Evolutionary conservation across 2,113 vertebrate genomes (phyloP).

Genomic region (Heterochromis multidens): DNA sequence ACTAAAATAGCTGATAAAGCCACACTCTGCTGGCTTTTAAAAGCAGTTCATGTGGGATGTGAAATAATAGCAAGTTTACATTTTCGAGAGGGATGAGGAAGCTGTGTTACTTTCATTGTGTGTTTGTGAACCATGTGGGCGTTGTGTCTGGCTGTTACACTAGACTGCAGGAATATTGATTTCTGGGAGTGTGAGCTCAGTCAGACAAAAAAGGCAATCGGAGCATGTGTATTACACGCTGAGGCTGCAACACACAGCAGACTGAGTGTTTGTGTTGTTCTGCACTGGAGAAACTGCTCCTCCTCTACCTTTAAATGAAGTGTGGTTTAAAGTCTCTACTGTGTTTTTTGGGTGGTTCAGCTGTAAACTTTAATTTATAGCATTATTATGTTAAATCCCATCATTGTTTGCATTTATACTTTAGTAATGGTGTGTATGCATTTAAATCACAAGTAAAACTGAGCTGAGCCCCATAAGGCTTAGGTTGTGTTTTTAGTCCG

Average conservation of each 20-base stretch:
- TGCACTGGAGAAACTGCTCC: background rate
- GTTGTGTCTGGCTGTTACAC: background rate
- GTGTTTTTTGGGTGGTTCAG: background rate
- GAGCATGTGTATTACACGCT: background rate
- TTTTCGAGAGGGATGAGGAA: background rate
- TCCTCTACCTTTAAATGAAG: background rate
- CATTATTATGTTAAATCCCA: background rate
- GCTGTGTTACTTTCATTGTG: background rate
- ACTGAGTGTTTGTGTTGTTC: background rate
- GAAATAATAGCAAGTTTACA: background rate
- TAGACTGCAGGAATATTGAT: slow-evolving; percentile 51
- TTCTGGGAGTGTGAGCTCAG: slow-evolving; percentile 5
- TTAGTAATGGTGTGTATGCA: background rate
- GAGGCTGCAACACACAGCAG: background rate
- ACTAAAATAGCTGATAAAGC: background rate
- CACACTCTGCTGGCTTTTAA: background rate
- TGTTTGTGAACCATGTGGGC: background rate
- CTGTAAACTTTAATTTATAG: background rate
- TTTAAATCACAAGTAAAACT: background rate
- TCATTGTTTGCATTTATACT: background rate
- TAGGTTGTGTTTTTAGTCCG: background rate
- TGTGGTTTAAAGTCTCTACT: background rate
- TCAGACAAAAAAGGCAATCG: background rate
- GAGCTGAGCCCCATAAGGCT: background rate
- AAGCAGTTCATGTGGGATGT: background rate